Percentiles rank a stretch among this genome's conserved stretches.
Evolutionary conservation across 2,113 vertebrate genomes (phyloP).

Genomic region (Pagrus major): DNA sequence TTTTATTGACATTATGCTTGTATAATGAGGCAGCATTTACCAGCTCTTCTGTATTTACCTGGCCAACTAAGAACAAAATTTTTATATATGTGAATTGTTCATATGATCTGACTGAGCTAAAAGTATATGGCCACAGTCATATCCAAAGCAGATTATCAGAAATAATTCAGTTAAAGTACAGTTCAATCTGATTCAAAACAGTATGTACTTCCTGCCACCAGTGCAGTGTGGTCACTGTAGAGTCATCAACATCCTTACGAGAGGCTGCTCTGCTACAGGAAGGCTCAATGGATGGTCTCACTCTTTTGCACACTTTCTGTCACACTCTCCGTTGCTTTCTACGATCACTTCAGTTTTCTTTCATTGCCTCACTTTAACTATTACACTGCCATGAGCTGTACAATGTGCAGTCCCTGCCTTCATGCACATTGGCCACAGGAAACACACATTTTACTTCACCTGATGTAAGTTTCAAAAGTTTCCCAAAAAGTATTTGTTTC

Average conservation of each 20-base stretch:
- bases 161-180: no score
- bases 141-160: background rate
- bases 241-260: conserved; percentile 1
- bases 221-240: background rate
- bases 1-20: background rate
- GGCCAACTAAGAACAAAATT: background rate
- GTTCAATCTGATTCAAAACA: conserved; percentile 1
- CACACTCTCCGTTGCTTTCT: background rate
- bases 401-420: background rate
- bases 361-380: background rate
- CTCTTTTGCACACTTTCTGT: background rate
- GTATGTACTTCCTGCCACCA: background rate
- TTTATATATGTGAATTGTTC: background rate
- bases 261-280: conserved; percentile 6
- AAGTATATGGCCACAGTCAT: background rate
- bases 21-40: background rate
- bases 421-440: background rate
- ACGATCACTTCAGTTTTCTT: background rate
- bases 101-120: background rate
- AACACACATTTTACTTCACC: background rate
- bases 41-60: background rate
- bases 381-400: background rate
- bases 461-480: background rate
- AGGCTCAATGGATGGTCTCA: conserved; percentile 32
- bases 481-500: background rate